Percentiles rank a stretch among this genome's conserved stretches.
phyloP scores from a whole-genome alignment of 2,888 invertebrate species.

The Drosophila tripunctata region DNA sequence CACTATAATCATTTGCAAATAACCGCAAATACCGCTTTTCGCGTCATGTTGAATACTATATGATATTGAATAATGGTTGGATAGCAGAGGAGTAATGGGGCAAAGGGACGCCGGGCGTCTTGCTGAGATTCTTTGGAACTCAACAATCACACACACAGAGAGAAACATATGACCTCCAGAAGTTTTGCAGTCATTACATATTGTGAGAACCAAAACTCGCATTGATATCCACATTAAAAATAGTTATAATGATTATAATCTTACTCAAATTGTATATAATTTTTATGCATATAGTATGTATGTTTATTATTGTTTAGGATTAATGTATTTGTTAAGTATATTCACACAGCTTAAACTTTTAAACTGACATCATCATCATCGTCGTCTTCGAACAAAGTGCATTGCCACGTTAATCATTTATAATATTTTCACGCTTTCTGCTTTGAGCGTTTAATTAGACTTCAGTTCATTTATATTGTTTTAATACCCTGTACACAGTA shows the following conservation, averaged over 20 bases:
- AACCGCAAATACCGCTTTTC: slow-evolving; percentile 65
- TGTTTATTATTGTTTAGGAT: slow-evolving; percentile 11
- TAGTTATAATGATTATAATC: slow-evolving; percentile 46
- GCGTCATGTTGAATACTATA: slow-evolving; percentile 59
- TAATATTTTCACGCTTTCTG: slow-evolving; percentile 37
- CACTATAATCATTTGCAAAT: slow-evolving; percentile 58
- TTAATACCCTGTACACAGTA: not conserved
- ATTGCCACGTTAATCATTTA: slow-evolving; percentile 46
- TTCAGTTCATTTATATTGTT: slow-evolving; percentile 20
- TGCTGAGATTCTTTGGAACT: slow-evolving; percentile 41
- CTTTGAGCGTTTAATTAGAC: slow-evolving; percentile 25
- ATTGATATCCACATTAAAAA: slow-evolving; percentile 48
- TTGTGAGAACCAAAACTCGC: slow-evolving; percentile 58
- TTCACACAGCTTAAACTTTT: slow-evolving; percentile 42
- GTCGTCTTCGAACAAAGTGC: slow-evolving; percentile 22
- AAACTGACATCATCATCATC: slow-evolving; percentile 51
- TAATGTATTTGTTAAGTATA: slow-evolving; percentile 39
- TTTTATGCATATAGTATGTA: slow-evolving; percentile 9
- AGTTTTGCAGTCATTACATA: slow-evolving; percentile 3
- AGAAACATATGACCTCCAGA: slow-evolving; percentile 57
- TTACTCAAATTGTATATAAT: slow-evolving; percentile 17
- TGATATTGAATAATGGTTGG: slow-evolving; percentile 24
- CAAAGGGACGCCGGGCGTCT: not conserved
- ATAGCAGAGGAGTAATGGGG: not conserved
- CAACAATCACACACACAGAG: slow-evolving; percentile 17